phyloP scores from a whole-genome alignment of 2,113 vertebrate species.

The Festucalex cinctus region DNA sequence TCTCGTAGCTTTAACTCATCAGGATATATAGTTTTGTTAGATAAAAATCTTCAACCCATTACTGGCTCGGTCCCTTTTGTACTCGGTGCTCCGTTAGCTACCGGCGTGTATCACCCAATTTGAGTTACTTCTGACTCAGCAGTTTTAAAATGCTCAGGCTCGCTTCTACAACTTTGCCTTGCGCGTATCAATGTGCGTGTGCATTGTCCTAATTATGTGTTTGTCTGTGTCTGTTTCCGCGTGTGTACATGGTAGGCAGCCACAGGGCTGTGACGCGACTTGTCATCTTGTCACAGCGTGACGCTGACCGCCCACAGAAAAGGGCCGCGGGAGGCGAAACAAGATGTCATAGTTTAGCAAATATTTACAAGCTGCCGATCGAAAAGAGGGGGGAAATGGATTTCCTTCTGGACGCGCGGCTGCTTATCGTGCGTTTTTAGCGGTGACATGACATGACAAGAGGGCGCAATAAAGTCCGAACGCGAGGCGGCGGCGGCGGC shows the following conservation, averaged over 20 bases:
- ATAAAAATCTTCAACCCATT: no score
- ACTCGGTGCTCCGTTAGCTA: no score
- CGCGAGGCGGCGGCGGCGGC: background rate
- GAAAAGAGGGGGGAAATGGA: background rate
- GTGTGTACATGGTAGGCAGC: slow-evolving; percentile 19
- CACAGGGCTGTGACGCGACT: slow-evolving; percentile 43
- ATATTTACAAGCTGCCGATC: slow-evolving; percentile 27
- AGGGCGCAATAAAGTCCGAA: slow-evolving; percentile 37
- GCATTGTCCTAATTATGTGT: background rate
- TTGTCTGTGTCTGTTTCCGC: background rate
- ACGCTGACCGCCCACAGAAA: slow-evolving; percentile 27
- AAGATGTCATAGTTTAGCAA: slow-evolving; percentile 48
- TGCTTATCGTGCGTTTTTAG: slow-evolving; percentile 12
- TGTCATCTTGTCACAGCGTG: slow-evolving; percentile 58
- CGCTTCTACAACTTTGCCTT: no score
- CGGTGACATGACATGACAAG: slow-evolving; percentile 20
- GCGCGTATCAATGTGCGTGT: background rate
- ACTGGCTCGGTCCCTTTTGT: no score
- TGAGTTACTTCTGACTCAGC: no score
- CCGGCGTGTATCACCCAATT: no score
- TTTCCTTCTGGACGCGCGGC: slow-evolving; percentile 11
- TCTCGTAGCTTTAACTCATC: no score
- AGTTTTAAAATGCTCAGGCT: no score
- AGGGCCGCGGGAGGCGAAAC: slow-evolving; percentile 45
- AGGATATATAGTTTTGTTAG: no score